phyloP scores from a whole-genome alignment of 2,113 vertebrate species.

The Vanacampus margaritifer region DNA sequence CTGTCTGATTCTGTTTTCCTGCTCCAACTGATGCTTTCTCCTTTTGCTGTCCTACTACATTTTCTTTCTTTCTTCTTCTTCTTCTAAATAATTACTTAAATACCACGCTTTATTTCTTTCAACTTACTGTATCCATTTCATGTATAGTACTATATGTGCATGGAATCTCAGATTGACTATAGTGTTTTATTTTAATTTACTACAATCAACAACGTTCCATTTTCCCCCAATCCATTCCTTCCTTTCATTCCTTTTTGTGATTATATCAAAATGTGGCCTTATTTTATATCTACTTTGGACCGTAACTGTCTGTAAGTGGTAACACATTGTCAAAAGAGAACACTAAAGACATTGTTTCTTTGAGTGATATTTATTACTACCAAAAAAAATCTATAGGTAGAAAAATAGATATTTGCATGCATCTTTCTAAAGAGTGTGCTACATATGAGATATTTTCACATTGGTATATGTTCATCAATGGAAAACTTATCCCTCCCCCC shows the following conservation, averaged over 20 bases:
- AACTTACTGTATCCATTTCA: no score
- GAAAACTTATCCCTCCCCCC: no score
- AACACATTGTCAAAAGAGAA: neutral
- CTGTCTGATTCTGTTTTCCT: neutral
- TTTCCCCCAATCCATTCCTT: no score
- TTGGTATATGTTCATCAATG: neutral
- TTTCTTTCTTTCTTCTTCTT: no score
- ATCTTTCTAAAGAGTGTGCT: neutral
- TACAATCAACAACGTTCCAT: no score
- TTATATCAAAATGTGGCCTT: neutral
- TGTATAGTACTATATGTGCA: no score
- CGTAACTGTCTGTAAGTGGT: neutral
- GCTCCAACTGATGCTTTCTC: neutral
- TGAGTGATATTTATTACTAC: conserved; percentile 29
- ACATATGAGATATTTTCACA: neutral
- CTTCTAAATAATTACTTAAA: no score
- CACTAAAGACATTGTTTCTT: neutral
- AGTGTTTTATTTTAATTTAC: no score
- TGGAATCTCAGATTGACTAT: no score
- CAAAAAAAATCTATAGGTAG: conserved; percentile 20
- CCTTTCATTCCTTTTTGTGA: neutral
- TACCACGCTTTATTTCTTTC: no score
- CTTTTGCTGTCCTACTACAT: no score
- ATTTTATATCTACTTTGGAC: neutral
- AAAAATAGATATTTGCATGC: conserved; percentile 40